phyloP scores from a whole-genome alignment of 2,888 invertebrate genomes.

The Lepidocyrtoides sp. region DNA sequence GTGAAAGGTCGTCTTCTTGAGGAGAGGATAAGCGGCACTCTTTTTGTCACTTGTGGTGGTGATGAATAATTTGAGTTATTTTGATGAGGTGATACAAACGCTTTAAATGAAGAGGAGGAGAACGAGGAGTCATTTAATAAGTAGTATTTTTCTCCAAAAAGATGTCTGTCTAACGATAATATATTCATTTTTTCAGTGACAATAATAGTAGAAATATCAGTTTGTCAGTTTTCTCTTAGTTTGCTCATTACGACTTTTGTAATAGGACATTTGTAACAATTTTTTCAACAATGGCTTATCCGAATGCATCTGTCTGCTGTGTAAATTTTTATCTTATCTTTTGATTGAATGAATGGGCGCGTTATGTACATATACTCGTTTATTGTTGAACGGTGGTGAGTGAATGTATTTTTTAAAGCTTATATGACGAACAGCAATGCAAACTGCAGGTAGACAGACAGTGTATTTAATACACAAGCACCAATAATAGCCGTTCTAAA shows the following conservation, averaged over 20 bases:
- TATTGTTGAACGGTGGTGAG: too few species aligned
- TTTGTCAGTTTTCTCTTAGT: neutral
- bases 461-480: too few species aligned
- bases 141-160: neutral
- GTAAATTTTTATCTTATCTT: too few species aligned
- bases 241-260: neutral
- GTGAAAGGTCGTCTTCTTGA: constrained; percentile 37
- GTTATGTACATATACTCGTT: too few species aligned
- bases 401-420: too few species aligned
- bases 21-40: neutral
- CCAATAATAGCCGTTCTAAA: too few species aligned
- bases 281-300: neutral
- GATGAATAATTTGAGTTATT: neutral
- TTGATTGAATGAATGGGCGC: too few species aligned
- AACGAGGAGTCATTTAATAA: neutral
- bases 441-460: too few species aligned
- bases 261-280: neutral
- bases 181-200: neutral
- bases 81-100: neutral
- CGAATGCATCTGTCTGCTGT: neutral
- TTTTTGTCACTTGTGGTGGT: neutral
- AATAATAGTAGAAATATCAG: neutral
- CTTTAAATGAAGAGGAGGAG: too few species aligned
- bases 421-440: too few species aligned
- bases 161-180: neutral